Evolutionary conservation across 2,797 vertebrate species (phyloP).

Genomic region (Myripristis jacobus): DNA sequence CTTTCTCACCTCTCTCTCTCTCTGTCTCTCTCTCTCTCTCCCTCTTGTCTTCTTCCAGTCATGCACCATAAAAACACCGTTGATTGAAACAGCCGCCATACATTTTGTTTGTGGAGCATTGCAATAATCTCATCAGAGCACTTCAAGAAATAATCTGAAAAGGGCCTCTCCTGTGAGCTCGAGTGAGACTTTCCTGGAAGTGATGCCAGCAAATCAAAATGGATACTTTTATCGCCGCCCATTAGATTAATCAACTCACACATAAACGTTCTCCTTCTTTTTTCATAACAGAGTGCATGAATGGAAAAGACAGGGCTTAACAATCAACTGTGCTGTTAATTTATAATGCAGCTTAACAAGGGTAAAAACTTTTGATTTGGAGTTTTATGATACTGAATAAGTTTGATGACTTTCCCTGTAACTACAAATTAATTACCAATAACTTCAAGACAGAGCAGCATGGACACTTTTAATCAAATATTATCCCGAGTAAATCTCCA

Average conservation of each 20-base stretch:
- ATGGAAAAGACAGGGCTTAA: slow-evolving; percentile 41
- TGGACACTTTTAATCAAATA: slow-evolving; percentile 9
- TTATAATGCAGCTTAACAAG: slow-evolving; percentile 20
- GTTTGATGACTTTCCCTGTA: slow-evolving; percentile 25
- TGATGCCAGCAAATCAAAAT: slow-evolving; percentile 71
- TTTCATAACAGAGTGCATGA: slow-evolving; percentile 38
- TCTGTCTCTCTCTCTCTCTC: slow-evolving; percentile 19
- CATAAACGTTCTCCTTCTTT: slow-evolving; percentile 52
- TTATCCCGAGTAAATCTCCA: too few species aligned
- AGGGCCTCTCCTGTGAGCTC: slow-evolving; percentile 45
- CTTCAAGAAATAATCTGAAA: slow-evolving; percentile 55
- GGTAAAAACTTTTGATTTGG: slow-evolving; percentile 23
- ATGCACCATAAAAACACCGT: slow-evolving; percentile 42
- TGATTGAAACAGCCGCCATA: slow-evolving; percentile 60
- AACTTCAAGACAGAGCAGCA: background rate
- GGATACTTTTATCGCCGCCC: slow-evolving; percentile 69
- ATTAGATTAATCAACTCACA: slow-evolving; percentile 66
- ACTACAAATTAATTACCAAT: slow-evolving; percentile 27
- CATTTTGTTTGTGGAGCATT: slow-evolving; percentile 49
- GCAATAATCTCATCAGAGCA: slow-evolving; percentile 70
- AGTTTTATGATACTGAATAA: slow-evolving; percentile 14
- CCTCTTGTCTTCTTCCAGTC: slow-evolving; percentile 36
- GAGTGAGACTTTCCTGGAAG: slow-evolving; percentile 67
- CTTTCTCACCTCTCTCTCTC: slow-evolving; percentile 13
- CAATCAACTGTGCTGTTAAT: slow-evolving; percentile 21